Evolutionary conservation across 2,888 invertebrate species (phyloP).

Genomic region (Trachelus troglodyta): DNA sequence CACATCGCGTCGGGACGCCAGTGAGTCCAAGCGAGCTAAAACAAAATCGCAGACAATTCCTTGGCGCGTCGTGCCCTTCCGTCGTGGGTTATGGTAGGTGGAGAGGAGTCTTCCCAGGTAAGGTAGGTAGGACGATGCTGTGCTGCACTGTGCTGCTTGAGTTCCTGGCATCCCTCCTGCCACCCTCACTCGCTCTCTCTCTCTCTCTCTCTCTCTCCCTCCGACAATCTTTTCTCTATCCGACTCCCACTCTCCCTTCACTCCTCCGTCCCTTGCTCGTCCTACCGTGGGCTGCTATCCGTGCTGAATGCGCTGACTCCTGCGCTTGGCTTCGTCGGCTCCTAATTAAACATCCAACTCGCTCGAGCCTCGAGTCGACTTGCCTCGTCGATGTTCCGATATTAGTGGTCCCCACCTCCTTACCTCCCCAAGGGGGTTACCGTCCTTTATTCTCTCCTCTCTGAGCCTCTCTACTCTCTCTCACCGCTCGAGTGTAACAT

Average conservation of each 20-base stretch:
- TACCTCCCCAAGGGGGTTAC: conserved; percentile 2
- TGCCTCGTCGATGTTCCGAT: conserved; percentile 63
- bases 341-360: conserved; percentile 66
- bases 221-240: conserved; percentile 9
- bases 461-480: conserved; percentile 21
- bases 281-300: conserved; percentile 23
- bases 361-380: conserved; percentile 58
- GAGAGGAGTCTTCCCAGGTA: not conserved
- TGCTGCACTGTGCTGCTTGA: not conserved
- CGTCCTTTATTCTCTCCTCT: conserved; percentile 16
- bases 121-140: not conserved
- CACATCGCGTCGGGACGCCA: conserved; percentile 26
- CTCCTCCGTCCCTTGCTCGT: conserved; percentile 3
- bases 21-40: conserved; percentile 42
- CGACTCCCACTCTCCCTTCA: conserved; percentile 19
- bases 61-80: conserved; percentile 49
- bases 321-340: conserved; percentile 53
- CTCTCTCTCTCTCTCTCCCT: conserved; percentile 16
- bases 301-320: conserved; percentile 32
- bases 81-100: not conserved
- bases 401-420: conserved; percentile 53
- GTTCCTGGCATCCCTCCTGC: not conserved
- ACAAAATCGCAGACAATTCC: conserved; percentile 63
- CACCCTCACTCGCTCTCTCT: not conserved
- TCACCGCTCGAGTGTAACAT: conserved; percentile 12